Percentiles rank a stretch among this genome's conserved stretches.
Evolutionary conservation across 2,113 vertebrate genomes (phyloP).

Genomic region (Okapia johnstoni): DNA sequence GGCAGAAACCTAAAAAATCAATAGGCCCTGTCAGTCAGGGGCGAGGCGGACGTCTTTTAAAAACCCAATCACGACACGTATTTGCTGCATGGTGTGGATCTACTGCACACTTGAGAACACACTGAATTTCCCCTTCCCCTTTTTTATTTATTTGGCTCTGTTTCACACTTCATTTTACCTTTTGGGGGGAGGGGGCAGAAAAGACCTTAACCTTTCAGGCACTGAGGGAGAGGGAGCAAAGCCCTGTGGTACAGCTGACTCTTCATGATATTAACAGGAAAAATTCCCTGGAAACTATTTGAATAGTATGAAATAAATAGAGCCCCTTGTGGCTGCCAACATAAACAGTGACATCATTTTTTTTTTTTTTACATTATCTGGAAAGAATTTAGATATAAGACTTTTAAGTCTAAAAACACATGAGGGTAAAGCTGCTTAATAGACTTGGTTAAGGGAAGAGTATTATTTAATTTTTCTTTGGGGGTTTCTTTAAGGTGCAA

Average conservation of each 20-base stretch:
- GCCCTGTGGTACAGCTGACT: conserved; percentile 20
- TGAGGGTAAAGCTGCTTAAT: conserved; percentile 73
- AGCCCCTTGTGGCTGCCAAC: conserved; percentile 79
- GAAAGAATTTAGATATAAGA: conserved; percentile 85
- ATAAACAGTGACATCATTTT: conserved; percentile 86
- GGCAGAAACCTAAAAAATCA: conserved; percentile 91
- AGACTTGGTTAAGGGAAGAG: conserved; percentile 68
- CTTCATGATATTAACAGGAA: conserved; percentile 61
- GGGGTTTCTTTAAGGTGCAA: conserved; percentile 53
- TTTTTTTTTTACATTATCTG: conserved; percentile 86
- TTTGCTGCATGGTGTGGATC: conserved; percentile 80
- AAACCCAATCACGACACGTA: conserved; percentile 89
- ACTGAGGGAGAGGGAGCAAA: conserved; percentile 6
- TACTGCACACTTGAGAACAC: conserved; percentile 85
- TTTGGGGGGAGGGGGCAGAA: neutral
- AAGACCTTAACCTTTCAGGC: conserved; percentile 50
- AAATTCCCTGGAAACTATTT: conserved; percentile 82
- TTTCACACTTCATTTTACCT: conserved; percentile 48
- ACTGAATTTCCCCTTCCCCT: conserved; percentile 76
- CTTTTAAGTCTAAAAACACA: conserved; percentile 80
- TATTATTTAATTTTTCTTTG: conserved; percentile 74
- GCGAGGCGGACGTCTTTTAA: conserved; percentile 86
- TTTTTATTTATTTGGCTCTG: conserved; percentile 32
- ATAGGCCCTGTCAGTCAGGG: conserved; percentile 90
- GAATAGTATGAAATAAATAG: conserved; percentile 84